Evolutionary conservation across 2,113 vertebrate species (phyloP), one percentile per base, ranked within the genome.

Genomic region (Tor tambroides): DNA sequence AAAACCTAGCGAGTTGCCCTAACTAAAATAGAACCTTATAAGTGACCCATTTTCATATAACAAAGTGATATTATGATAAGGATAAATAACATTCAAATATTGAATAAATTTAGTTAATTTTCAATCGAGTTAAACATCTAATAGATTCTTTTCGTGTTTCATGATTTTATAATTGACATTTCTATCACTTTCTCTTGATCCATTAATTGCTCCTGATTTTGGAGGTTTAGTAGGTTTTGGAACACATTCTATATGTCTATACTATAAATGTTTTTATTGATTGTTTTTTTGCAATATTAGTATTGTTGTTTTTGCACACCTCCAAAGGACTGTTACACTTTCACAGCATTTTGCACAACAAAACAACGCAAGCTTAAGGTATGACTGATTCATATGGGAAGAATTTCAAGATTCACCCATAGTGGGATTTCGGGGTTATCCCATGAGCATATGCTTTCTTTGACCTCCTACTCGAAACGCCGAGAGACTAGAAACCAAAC

Each of bases 391-490:
- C 79, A 86, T 76, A 59, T 84, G 67, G 76, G 46, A 86, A 59
- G 85, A 56, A 71, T 86, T 72, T 86, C 59, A 74, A 80, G 26
- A 72, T 72, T 67, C 67, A 84, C 67, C 67, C 67, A 84, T 21
- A 21, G 32, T 54, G 43, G 49, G 67, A 38, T 84, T 74, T 69
- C 63, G 2, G 51, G 19, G 14, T 76, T 67, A 35, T 84, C 38
- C 85, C 41, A 26, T 89, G 51, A 83, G 61, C 41, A 79, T 86
- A 86, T 78, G 59, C 83, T 32, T 87, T 82, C 88, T 91, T 87
- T 90, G 56, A 90, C 89, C 63, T 67, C 83, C 81, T 87, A 59
- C 84, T 88, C 85, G 87, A 90, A 71, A 43, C 79, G 83, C 85
- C 84, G 46, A 23, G 46, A 49, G 41, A 82, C 21, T 35, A 43